phyloP scores from a whole-genome alignment of 2,797 vertebrate species.

The Pipistrellus kuhlii region DNA sequence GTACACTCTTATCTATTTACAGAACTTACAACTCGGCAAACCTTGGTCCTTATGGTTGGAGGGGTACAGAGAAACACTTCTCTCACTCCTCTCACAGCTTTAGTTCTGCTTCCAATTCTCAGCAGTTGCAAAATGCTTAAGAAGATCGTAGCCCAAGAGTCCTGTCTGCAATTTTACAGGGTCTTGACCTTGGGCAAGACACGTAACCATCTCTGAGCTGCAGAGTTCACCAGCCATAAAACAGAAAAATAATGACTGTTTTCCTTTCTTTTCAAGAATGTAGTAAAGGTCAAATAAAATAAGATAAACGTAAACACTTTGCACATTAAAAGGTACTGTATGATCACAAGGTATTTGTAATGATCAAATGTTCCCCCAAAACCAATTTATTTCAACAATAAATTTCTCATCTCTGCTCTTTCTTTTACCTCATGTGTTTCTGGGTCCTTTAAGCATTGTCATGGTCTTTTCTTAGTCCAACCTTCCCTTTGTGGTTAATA shows the following conservation, averaged over 20 bases:
- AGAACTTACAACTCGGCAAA: constrained; percentile 62
- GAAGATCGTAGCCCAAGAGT: constrained; percentile 26
- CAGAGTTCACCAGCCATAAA: neutral
- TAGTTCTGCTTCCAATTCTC: constrained; percentile 62
- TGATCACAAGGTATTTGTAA: constrained; percentile 46
- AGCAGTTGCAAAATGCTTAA: constrained; percentile 46
- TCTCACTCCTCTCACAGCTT: constrained; percentile 55
- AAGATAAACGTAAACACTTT: constrained; percentile 5
- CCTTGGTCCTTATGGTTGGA: constrained; percentile 64
- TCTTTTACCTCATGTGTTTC: neutral
- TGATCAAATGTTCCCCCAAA: constrained; percentile 1
- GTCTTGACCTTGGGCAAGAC: constrained; percentile 8
- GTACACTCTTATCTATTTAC: constrained; percentile 65
- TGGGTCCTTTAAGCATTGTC: neutral
- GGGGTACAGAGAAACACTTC: constrained; percentile 53
- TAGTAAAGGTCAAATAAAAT: constrained; percentile 27
- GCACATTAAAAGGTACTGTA: neutral
- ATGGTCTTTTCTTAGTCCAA: neutral
- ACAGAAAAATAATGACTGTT: neutral
- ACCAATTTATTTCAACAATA: no score
- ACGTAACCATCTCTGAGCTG: neutral
- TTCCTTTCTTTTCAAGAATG: neutral
- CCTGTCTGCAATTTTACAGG: neutral
- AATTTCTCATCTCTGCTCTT: neutral
- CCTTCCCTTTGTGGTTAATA: neutral